Evolutionary conservation across 1,140 invertebrate species (phyloP), one percentile per base, ranked within the genome.

Genomic region (Meloidogyne floridensis): DNA sequence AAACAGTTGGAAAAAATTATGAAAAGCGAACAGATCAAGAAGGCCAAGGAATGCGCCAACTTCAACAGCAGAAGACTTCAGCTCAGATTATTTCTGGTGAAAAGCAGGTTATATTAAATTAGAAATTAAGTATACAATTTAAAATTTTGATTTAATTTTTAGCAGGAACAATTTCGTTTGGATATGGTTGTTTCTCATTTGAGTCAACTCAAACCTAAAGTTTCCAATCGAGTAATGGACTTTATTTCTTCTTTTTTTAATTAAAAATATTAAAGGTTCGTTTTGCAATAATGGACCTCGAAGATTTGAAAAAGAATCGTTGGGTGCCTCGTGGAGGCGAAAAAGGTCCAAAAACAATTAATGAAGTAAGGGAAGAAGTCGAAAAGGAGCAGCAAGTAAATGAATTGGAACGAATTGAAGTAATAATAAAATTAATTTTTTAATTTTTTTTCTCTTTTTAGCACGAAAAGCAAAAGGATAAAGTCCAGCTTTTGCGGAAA

Each of bases 321-420:
- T 82, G 81, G 81, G 15, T 82, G 75, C 53, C 81, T 10, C 54
- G 71, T 32, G 71, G 75, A n/a, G 81, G 81, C 42, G 74, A 82
- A 42, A 82, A 72, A 42, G 81, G 81, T 20, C 81, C 81, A 7
- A 82, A 82, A 42, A 82, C 81, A 13, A 83, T 82, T 13, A 65
- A 82, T 42, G 80, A 82, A 73, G 80, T 82, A n/a, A 56, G 54
- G 3, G 65, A 73, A 42, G 81, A 82, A 42, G 80, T 65, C 3
- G 80, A 81, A 54, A 72, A 82, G 53, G 81, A 82, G 18, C 76
- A 82, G 51, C 70, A 73, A 20, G 80, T 54, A 6, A 82, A 82
- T 65, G 70, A 82, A 82, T 9, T 65, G 42, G 81, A 82, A 32
- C 65, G 81, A 20, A 75, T 65, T 73, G 81, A 72, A 47, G 81